Evolutionary conservation across 2,113 vertebrate species (phyloP).

Genomic region (Myotis lucifugus): DNA sequence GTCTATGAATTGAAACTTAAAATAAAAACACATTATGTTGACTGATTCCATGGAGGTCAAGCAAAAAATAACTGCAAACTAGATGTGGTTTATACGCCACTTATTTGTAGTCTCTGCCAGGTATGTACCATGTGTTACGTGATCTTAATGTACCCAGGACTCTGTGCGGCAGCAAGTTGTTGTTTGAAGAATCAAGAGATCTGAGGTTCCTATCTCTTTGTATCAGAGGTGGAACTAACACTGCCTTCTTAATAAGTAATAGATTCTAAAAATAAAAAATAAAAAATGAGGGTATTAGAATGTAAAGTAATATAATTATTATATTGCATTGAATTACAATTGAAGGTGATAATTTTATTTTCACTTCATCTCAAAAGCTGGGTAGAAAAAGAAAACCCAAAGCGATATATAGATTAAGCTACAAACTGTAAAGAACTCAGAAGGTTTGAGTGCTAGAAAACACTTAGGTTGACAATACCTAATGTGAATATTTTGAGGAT

Average conservation of each 20-base stretch:
- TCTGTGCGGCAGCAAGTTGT: background rate
- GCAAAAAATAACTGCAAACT: constrained; percentile 11
- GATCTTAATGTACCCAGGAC: background rate
- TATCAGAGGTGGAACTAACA: background rate
- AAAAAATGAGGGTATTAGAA: background rate
- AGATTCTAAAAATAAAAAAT: background rate
- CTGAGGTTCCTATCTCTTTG: background rate
- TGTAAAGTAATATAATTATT: background rate
- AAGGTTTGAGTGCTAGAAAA: background rate
- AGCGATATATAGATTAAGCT: background rate
- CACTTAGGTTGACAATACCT: background rate
- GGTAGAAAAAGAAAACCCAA: constrained; percentile 2
- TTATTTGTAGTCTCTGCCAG: background rate
- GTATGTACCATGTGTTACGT: background rate
- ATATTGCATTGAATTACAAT: background rate
- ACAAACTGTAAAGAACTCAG: background rate
- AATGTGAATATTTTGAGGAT: background rate
- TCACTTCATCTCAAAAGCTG: constrained; percentile 46
- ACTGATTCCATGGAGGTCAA: background rate
- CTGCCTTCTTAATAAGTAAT: background rate
- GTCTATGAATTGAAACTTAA: background rate
- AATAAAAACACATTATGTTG: background rate
- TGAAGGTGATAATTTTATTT: background rate
- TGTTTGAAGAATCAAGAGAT: background rate
- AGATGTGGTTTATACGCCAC: background rate